Evolutionary conservation across 2,888 invertebrate species (phyloP).

Genomic region (Ormyrus thymus): DNA sequence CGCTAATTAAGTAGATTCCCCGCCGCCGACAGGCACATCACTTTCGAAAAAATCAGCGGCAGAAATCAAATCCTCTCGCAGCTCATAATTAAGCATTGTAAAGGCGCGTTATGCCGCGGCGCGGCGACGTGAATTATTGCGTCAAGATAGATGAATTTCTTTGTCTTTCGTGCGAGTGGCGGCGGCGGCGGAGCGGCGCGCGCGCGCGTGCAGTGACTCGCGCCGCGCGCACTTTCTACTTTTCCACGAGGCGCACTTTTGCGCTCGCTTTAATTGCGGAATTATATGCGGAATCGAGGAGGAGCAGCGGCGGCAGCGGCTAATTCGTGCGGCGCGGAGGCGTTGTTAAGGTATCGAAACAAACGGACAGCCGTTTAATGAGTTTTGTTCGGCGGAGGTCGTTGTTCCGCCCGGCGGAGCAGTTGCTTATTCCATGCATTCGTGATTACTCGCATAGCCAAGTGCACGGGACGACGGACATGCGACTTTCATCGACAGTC

Average conservation of each 20-base stretch:
- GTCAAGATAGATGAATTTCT: conserved; percentile 18
- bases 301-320: background rate
- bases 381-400: conserved; percentile 68
- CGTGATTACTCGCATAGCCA: conserved; percentile 62
- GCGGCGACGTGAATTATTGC: no score
- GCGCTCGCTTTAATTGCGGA: conserved; percentile 24
- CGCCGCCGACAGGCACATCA: no score
- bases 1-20: no score
- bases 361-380: conserved; percentile 74
- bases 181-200: background rate
- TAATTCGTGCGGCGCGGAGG: conserved; percentile 1
- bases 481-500: conserved; percentile 50
- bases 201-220: no score
- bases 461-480: background rate
- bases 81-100: no score
- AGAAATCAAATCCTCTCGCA: no score
- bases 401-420: conserved; percentile 55
- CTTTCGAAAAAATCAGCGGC: no score
- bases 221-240: conserved; percentile 25
- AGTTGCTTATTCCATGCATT: conserved; percentile 57
- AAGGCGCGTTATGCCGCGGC: no score
- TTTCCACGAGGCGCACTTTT: conserved; percentile 20
- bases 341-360: conserved; percentile 68
- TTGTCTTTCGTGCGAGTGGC: conserved; percentile 26
- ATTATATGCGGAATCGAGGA: conserved; percentile 25